Evolutionary conservation across 2,888 invertebrate genomes (phyloP).

Genomic region (Eucera pruinosa): DNA sequence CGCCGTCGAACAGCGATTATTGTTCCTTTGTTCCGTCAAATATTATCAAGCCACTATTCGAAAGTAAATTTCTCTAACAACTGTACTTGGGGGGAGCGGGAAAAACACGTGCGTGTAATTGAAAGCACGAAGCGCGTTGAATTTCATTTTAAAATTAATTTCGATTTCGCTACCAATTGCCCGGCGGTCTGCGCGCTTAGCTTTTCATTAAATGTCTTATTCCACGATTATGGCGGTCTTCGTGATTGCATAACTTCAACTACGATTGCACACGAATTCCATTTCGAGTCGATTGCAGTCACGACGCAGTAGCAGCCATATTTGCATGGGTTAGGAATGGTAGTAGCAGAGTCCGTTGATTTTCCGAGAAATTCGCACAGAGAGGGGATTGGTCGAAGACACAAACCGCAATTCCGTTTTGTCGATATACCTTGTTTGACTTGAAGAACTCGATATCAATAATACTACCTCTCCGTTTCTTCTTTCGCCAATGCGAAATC

Average conservation of each 20-base stretch:
- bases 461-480: conserved; percentile 16
- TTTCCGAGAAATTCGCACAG: conserved; percentile 73
- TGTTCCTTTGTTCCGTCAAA: no score
- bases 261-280: conserved; percentile 69
- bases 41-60: background rate
- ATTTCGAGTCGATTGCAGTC: conserved; percentile 70
- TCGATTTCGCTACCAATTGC: conserved; percentile 56
- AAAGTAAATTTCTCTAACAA: background rate
- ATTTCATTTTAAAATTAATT: conserved; percentile 61
- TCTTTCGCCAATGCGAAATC: background rate
- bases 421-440: conserved; percentile 66
- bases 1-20: no score
- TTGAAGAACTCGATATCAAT: conserved; percentile 70
- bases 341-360: conserved; percentile 71
- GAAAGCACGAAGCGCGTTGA: conserved; percentile 32
- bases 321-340: conserved; percentile 75
- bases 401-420: conserved; percentile 62
- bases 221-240: conserved; percentile 64
- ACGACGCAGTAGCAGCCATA: conserved; percentile 75
- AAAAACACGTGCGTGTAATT: conserved; percentile 51
- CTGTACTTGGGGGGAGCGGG: background rate
- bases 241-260: conserved; percentile 69
- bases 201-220: conserved; percentile 67
- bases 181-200: conserved; percentile 54
- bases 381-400: conserved; percentile 68